Evolutionary conservation across 2,113 vertebrate species (phyloP), one percentile per base, ranked within the genome.

Genomic region (Morone saxatilis): DNA sequence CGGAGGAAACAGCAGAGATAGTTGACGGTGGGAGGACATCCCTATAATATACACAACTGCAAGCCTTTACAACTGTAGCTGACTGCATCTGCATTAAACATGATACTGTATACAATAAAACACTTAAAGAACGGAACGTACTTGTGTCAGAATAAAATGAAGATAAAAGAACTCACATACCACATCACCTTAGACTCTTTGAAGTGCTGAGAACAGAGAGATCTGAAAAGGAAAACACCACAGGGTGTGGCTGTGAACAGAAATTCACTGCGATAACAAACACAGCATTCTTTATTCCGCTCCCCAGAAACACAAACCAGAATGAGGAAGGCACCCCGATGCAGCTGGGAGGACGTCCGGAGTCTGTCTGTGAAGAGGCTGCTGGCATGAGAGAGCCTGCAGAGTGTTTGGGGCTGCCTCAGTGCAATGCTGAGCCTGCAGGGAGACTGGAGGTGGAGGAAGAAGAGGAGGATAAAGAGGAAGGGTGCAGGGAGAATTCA

Each of bases 381-480:
- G 95, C 93, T 1, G 96, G 96, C 41, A 95, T 83, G 73, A 96
- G 94, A 94, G 94, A 87, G 71, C 85, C 83, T 22, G 83, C 87
- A 5, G 95, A 95, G 25, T 88, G 86, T 71, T 41, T 92, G 36
- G 95, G 94, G 67, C 80, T 88, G 6, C 95, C 93, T 81, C 95
- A 92, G 77, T 94, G 93, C 60, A 87, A 90, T 22, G 83, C 59
- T 19, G 78, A 87, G 45, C 43, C 76, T 66, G 66, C 92, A 76
- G 95, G 63, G 14, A 45, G 83, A 60, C 22, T 14, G 7, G 73
- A 76, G 65, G 69, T 19, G 13, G 66, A 85, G 8, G 77, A 70
- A 9, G 81, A 82, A 4, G 68, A 81, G 2, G 69, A 61, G 6
- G 41, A 57, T 6, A 74, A 47, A 12, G 78, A 50, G 31, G 83